Evolutionary conservation across 2,888 invertebrate species (phyloP), one percentile per base, ranked within the genome.

Genomic region (Drosophila maculinotata): DNA sequence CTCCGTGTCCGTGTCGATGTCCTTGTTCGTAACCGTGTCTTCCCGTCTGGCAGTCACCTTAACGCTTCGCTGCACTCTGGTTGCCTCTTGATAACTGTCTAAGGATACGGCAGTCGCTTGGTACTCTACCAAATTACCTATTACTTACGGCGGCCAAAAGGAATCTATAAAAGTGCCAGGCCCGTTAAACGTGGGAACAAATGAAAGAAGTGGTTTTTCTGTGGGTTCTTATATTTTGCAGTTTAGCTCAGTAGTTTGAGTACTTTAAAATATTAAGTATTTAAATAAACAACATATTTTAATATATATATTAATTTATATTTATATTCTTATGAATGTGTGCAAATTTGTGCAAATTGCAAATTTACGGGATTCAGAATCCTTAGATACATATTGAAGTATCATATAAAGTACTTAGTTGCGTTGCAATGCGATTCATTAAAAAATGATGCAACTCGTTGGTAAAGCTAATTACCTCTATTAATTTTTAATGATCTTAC

Each of bases 1-100:
- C 20, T 2, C 20, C 20, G 20, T 20, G 20, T 20, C 20, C 2
- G 20, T 20, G 20, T 20, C 20, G 4, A 4, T 20, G 20, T 20
- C 20, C 20, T 20, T 63, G 74, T 63, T 57, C 51, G 72, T 73
- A 58, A 60, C 65, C 44, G 35, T 56, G 54, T 54, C 62, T 60
- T 54, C 28, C 66, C 53, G 62, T 51, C 31, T 44, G 56, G 30
- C 33, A 45, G 75, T 59, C 69, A 54, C 62, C 79, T 79, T 70
- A 42, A 82, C 76, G 76, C 76, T 53, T 76, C 57, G 57, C 31
- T 79, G 70, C 45, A 26, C 44, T 67, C 23, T 8, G 12, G 12
- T 38, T 35, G 25, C 23, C 28, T 26, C n/a, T 23, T 33, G 51
- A 67, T 47, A 58, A 45, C 30, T 45, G 45, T 31, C 31, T 14